Percentiles rank a stretch among this genome's conserved stretches.
These are phyloP conservation scores for Adineta ricciae DNA, from an alignment of 2,888 invertebrate species.

Conservation along the genomic window DNA sequence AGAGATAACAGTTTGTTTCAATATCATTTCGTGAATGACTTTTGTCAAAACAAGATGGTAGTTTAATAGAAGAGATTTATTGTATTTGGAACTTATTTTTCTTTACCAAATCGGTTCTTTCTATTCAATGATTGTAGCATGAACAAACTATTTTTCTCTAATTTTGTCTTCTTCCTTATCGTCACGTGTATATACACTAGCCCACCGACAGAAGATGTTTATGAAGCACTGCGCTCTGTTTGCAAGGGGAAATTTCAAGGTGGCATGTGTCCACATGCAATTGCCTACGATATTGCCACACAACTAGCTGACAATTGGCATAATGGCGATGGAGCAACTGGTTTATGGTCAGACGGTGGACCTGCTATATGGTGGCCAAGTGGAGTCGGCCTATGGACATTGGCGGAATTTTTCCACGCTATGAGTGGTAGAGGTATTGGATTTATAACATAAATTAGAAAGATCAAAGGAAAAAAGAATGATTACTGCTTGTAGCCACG, in stretches of 20 bases:
- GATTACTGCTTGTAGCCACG: background rate
- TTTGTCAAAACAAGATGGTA: too few relatives aligned
- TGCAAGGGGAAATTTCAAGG: background rate
- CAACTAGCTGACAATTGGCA: background rate
- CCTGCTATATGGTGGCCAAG: background rate
- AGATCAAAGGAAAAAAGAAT: background rate
- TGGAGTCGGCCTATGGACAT: background rate
- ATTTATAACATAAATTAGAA: background rate
- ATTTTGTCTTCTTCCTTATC: background rate
- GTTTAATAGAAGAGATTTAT: too few relatives aligned
- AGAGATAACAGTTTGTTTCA: too few relatives aligned
- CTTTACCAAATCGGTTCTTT: too few relatives aligned
- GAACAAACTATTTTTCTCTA: background rate
- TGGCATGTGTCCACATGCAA: background rate
- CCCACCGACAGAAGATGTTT: background rate
- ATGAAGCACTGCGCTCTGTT: background rate
- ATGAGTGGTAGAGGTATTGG: background rate
- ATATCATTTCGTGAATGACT: too few relatives aligned
- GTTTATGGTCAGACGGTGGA: background rate
- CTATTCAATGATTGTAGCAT: background rate
- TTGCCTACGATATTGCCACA: background rate
- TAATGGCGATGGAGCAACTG: background rate
- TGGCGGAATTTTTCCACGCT: background rate
- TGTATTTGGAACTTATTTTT: too few relatives aligned
- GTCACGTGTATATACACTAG: background rate